Conservation (phyloP, 2,113 vertebrate species). For the Glareola pratincola region DNA sequence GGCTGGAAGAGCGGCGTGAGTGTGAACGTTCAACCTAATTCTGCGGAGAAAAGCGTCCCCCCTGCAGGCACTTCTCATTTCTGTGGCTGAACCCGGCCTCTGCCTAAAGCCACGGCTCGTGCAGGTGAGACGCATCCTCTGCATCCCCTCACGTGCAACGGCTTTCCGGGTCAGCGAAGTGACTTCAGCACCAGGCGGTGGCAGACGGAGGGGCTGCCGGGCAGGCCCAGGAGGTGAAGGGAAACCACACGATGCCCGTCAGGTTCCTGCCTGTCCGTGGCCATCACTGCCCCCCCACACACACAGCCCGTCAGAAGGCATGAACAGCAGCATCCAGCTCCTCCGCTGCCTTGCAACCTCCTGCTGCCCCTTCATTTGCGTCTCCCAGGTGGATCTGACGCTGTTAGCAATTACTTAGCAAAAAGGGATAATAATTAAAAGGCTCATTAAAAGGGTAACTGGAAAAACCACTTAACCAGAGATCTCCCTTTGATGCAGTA, state of each 20-base stretch:
- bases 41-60: neutral
- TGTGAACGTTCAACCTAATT: neutral
- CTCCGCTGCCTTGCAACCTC: neutral
- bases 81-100: neutral
- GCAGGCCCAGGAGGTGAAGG: neutral
- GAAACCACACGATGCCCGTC: neutral
- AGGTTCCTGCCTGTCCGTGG: neutral
- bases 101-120: neutral
- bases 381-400: neutral
- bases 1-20: neutral
- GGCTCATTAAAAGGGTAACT: conserved; percentile 4
- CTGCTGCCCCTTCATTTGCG: neutral
- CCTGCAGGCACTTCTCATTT: neutral
- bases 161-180: neutral
- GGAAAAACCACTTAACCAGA: neutral
- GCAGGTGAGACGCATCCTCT: neutral
- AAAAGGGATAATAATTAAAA: conserved; percentile 12
- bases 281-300: neutral
- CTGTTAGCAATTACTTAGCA: neutral
- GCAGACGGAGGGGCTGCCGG: neutral
- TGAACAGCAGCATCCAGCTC: neutral
- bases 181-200: neutral
- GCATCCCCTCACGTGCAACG: rapidly evolving
- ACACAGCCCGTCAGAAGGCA: neutral
- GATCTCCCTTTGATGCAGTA: neutral